Evolutionary conservation across 2,888 invertebrate species (phyloP).

Genomic region (Vesta saturnalis): DNA sequence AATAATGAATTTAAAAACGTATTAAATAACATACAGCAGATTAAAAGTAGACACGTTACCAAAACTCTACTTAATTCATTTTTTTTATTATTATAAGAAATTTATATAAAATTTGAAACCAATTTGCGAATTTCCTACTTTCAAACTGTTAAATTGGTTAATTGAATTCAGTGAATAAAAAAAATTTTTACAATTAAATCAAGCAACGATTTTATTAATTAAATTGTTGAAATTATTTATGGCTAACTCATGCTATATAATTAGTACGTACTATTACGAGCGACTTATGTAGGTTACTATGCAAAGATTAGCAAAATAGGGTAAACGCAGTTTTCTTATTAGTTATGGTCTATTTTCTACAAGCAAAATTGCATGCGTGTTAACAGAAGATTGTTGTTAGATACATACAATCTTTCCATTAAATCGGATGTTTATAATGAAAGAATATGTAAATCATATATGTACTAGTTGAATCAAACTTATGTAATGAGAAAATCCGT

Average conservation of each 20-base stretch:
- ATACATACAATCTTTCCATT: too few relatives aligned
- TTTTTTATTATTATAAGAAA: too few relatives aligned
- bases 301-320: background rate
- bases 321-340: background rate
- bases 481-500: too few relatives aligned
- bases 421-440: too few relatives aligned
- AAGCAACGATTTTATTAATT: background rate
- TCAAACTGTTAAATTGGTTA: background rate
- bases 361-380: background rate
- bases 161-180: background rate
- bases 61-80: too few relatives aligned
- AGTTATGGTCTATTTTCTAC: slow-evolving; percentile 1
- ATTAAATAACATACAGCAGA: too few relatives aligned
- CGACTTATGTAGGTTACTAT: background rate
- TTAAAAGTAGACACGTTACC: too few relatives aligned
- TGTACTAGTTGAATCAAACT: too few relatives aligned
- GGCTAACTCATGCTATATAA: background rate
- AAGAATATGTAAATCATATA: too few relatives aligned
- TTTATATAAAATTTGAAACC: too few relatives aligned
- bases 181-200: background rate
- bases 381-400: too few relatives aligned
- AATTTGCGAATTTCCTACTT: background rate
- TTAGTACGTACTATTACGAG: background rate
- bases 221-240: background rate
- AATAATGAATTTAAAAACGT: too few relatives aligned